A percentile compares a stretch with the other conserved stretches of the same genome.
phyloP scores from a whole-genome alignment of 2,797 vertebrate species.

The Arremon aurantiirostris region DNA sequence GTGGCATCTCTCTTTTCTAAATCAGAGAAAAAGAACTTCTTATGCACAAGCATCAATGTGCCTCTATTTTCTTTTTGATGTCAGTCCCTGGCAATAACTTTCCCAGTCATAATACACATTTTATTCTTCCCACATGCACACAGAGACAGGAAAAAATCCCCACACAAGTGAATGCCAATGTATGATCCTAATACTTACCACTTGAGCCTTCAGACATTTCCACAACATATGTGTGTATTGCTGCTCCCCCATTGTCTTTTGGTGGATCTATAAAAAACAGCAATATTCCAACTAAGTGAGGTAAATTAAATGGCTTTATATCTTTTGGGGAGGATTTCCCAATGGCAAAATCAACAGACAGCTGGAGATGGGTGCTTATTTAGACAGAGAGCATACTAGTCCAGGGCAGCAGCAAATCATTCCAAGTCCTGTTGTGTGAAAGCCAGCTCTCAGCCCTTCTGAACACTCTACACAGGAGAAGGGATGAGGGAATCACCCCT shows the following conservation, averaged over 20 bases:
- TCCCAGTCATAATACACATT: background rate
- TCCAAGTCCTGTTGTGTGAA: background rate
- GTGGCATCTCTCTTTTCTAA: background rate
- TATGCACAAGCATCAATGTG: background rate
- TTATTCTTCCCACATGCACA: background rate
- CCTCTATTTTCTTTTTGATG: background rate
- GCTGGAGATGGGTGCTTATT: background rate
- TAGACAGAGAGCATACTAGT: background rate
- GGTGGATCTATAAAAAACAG: conserved; percentile 82
- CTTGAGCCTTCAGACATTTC: conserved; percentile 88
- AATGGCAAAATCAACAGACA: background rate
- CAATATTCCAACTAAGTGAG: background rate
- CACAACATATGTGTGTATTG: conserved; percentile 88
- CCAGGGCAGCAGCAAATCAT: background rate
- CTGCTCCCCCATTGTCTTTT: conserved; percentile 89
- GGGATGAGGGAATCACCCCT: background rate
- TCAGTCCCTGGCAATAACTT: background rate
- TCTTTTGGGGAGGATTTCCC: background rate
- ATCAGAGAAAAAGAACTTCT: background rate
- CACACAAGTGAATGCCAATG: background rate
- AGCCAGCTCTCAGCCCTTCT: background rate
- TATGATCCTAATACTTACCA: conserved; percentile 74
- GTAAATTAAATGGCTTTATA: background rate
- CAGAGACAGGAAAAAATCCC: rapidly evolving
- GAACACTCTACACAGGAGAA: background rate